Conservation (phyloP, 2,113 vertebrate species). For the Corynorhinus townsendii region DNA sequence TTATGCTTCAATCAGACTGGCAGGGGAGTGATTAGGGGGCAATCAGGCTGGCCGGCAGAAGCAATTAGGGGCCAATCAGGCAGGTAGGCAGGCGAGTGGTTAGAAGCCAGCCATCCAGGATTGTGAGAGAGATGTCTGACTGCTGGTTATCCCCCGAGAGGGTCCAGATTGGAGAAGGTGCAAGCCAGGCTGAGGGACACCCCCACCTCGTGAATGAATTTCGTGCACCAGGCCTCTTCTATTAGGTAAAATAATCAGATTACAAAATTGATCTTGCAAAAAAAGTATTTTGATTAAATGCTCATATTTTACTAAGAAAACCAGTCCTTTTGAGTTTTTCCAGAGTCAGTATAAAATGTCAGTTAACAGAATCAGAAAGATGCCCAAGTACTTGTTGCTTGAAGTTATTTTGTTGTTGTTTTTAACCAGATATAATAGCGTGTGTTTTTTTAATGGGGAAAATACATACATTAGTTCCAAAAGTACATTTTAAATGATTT, state of each 20-base stretch:
- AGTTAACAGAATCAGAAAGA: slow-evolving; percentile 34
- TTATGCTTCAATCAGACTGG: too few species aligned
- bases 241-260: slow-evolving; percentile 18
- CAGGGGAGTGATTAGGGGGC: too few species aligned
- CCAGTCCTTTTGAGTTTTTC: neutral
- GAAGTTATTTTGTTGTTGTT: slow-evolving; percentile 20
- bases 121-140: too few species aligned
- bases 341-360: neutral
- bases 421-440: neutral
- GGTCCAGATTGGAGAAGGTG: too few species aligned
- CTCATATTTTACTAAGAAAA: slow-evolving; percentile 24
- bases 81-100: too few species aligned
- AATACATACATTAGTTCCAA: neutral
- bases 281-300: slow-evolving; percentile 16
- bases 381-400: neutral
- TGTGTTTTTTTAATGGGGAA: neutral
- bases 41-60: too few species aligned
- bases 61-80: too few species aligned
- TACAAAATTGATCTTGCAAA: neutral
- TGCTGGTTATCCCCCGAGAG: too few species aligned
- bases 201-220: too few species aligned
- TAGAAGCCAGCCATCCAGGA: too few species aligned
- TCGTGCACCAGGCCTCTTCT: neutral
- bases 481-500: slow-evolving; percentile 29
- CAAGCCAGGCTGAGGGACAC: too few species aligned